Evolutionary conservation across 1,140 invertebrate genomes (phyloP).

Genomic region (Bombus turneri): DNA sequence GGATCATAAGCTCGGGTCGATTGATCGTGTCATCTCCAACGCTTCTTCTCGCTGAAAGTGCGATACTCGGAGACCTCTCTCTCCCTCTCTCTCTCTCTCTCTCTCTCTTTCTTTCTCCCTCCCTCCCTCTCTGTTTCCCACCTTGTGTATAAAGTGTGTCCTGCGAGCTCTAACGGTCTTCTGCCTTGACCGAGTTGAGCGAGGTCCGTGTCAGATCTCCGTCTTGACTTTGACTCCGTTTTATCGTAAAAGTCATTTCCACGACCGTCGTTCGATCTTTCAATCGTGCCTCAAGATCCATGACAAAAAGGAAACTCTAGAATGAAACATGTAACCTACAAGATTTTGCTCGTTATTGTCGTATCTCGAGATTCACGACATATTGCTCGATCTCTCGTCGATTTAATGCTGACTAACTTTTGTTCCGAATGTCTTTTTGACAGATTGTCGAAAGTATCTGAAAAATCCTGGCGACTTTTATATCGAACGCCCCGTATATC

Average conservation of each 20-base stretch:
- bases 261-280: slow-evolving; percentile 47
- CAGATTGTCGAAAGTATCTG: background rate
- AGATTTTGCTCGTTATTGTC: background rate
- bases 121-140: background rate
- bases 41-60: slow-evolving; percentile 21
- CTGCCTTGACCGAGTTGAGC: slow-evolving; percentile 82
- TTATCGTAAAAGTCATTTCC: slow-evolving; percentile 72
- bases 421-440: background rate
- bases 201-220: slow-evolving; percentile 80
- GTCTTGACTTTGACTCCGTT: slow-evolving; percentile 82
- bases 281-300: background rate
- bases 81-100: slow-evolving; percentile 12
- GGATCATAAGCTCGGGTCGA: slow-evolving; percentile 17
- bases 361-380: background rate
- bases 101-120: background rate
- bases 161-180: slow-evolving; percentile 76
- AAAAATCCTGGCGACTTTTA: too few species aligned
- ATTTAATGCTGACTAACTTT: background rate
- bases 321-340: background rate
- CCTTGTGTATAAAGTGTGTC: slow-evolving; percentile 63
- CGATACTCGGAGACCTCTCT: slow-evolving; percentile 40
- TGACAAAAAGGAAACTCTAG: background rate
- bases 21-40: slow-evolving; percentile 40
- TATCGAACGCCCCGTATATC: too few species aligned
- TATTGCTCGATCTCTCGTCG: background rate